phyloP scores from a whole-genome alignment of 2,888 invertebrate genomes.

The Lycocerus yunnanus region DNA sequence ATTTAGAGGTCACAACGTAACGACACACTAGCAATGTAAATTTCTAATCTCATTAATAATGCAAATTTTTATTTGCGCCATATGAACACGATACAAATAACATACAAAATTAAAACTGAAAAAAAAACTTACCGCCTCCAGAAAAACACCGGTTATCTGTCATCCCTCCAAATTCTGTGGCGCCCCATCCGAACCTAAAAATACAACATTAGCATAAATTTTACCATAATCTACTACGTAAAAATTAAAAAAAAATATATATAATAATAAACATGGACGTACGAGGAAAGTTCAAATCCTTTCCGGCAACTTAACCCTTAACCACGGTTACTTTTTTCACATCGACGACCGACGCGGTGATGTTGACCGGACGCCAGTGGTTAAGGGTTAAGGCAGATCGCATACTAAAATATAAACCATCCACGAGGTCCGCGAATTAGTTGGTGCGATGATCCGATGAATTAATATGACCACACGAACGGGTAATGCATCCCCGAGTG shows the following conservation, averaged over 20 bases:
- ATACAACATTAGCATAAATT: slow-evolving; percentile 6
- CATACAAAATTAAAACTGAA: slow-evolving; percentile 2
- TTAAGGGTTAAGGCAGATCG: too few relatives aligned
- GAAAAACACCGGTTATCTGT: slow-evolving; percentile 81
- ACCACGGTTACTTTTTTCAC: not conserved
- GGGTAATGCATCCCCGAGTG: not conserved
- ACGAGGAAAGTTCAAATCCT: not conserved
- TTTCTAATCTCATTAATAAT: slow-evolving; percentile 13
- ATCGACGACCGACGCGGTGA: too few relatives aligned
- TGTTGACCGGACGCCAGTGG: too few relatives aligned
- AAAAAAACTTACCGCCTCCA: slow-evolving; percentile 68
- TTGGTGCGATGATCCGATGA: not conserved
- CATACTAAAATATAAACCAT: too few relatives aligned
- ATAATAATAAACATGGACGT: not conserved
- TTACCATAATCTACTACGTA: not conserved
- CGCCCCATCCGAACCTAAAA: slow-evolving; percentile 64
- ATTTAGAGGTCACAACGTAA: slow-evolving; percentile 14
- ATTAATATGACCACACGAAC: not conserved
- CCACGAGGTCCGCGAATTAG: too few relatives aligned
- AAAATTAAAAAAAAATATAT: not conserved
- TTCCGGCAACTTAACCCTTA: not conserved
- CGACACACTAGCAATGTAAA: slow-evolving; percentile 18
- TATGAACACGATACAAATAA: not conserved
- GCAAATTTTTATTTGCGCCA: not conserved
- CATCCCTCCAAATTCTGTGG: slow-evolving; percentile 70